A percentile compares a stretch with the other conserved stretches of the same genome.
Conservation (phyloP, 2,113 vertebrate species). For the Podocnemis expansa region DNA sequence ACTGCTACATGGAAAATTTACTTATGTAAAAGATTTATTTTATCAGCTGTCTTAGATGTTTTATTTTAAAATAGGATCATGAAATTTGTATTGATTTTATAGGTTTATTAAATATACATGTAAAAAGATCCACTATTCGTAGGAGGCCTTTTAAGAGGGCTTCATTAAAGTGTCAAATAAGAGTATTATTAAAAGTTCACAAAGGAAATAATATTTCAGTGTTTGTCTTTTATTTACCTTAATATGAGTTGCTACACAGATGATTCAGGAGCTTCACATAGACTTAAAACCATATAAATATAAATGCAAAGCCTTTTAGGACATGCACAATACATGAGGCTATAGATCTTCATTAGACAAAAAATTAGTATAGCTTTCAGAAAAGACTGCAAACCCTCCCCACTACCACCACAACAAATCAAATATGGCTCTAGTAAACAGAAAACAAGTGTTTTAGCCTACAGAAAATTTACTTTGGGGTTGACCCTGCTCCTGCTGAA, state of each 20-base stretch:
- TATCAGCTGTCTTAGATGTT: neutral
- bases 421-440: neutral
- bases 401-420: neutral
- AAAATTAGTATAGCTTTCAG: neutral
- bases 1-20: neutral
- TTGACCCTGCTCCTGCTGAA: neutral
- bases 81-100: neutral
- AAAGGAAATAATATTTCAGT: neutral
- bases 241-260: neutral
- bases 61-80: neutral
- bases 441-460: neutral
- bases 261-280: neutral
- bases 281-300: neutral
- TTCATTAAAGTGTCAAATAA: neutral
- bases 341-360: neutral
- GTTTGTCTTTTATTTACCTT: neutral
- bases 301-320: neutral
- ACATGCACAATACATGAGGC: neutral
- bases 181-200: neutral
- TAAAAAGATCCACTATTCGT: neutral
- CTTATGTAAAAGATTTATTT: neutral
- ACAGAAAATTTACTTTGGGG: neutral
- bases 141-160: neutral
- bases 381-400: neutral
- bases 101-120: slow-evolving; percentile 4